Percentiles rank a stretch among this genome's conserved stretches.
Evolutionary conservation across 1,140 invertebrate genomes (phyloP).

Genomic region (Diabrotica undecimpunctata): DNA sequence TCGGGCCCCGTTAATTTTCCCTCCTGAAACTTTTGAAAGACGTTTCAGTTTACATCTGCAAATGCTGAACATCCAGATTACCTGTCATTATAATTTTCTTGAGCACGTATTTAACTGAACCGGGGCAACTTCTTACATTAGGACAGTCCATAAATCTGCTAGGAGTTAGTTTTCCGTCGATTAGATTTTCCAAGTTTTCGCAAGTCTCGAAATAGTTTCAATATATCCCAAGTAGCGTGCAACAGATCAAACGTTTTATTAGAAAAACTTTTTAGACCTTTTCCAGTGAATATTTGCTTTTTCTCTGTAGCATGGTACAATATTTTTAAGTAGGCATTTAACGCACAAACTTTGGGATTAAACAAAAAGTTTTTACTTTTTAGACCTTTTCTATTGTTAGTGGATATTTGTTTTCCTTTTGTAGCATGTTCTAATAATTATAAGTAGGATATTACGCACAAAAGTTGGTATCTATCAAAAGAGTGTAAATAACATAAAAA

Average conservation of each 20-base stretch:
- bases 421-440: too few relatives aligned
- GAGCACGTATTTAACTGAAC: slow-evolving; percentile 31
- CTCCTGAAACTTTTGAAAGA: slow-evolving; percentile 28
- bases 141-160: slow-evolving; percentile 33
- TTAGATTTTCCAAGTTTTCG: slow-evolving; percentile 20
- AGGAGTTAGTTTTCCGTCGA: slow-evolving; percentile 20
- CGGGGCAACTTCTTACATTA: slow-evolving; percentile 30
- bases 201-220: slow-evolving; percentile 16
- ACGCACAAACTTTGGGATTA: too few relatives aligned
- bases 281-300: neutral
- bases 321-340: too few relatives aligned
- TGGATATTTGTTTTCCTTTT: too few relatives aligned
- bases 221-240: slow-evolving; percentile 21
- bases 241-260: slow-evolving; percentile 23
- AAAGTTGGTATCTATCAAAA: too few relatives aligned
- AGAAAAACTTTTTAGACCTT: neutral
- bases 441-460: too few relatives aligned
- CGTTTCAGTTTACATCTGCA: slow-evolving; percentile 29
- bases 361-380: too few relatives aligned
- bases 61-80: slow-evolving; percentile 32
- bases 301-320: neutral
- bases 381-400: too few relatives aligned
- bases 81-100: slow-evolving; percentile 34
- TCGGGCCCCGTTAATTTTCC: slow-evolving; percentile 33
- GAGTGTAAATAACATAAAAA: too few relatives aligned